phyloP scores from a whole-genome alignment of 23 tunicate genomes.

The Trididemnum nubilum region DNA sequence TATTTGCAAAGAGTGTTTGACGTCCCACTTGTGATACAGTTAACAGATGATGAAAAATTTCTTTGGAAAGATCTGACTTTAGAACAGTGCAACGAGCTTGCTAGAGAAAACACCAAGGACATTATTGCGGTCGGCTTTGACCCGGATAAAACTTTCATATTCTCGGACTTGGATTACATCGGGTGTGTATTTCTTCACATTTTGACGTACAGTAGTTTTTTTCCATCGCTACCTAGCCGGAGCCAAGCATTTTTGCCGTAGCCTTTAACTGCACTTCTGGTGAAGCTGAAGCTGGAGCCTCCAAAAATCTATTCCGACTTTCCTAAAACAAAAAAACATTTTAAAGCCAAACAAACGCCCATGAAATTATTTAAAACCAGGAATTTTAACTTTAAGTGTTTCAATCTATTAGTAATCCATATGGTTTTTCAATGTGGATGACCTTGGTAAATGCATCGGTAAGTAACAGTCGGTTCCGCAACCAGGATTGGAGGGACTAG shows the following conservation, averaged over 20 bases:
- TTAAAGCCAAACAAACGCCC: too few species aligned
- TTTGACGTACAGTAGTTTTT: background rate
- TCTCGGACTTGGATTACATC: conserved; percentile 93
- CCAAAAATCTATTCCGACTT: too few species aligned
- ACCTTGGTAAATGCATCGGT: too few species aligned
- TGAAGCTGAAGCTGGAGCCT: too few species aligned
- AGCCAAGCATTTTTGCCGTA: background rate
- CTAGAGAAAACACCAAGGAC: conserved; percentile 87
- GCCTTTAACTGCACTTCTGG: too few species aligned
- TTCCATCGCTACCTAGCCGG: background rate
- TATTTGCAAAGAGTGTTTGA: conserved; percentile 90
- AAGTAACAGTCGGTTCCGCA: too few species aligned
- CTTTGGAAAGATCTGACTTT: conserved; percentile 86
- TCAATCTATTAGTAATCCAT: too few species aligned
- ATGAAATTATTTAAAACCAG: too few species aligned
- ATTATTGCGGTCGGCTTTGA: conserved; percentile 98
- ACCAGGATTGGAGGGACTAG: too few species aligned
- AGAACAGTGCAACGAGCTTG: conserved; percentile 74
- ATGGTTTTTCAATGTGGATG: too few species aligned
- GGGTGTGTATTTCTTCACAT: conserved; percentile 32
- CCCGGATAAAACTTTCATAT: conserved; percentile 96
- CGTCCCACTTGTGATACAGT: conserved; percentile 92
- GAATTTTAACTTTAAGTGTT: too few species aligned
- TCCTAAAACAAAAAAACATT: too few species aligned
- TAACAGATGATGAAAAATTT: conserved; percentile 99